Percentiles rank a stretch among this genome's conserved stretches.
Conservation (phyloP, 2,113 vertebrate species). For the Python bivittatus region DNA sequence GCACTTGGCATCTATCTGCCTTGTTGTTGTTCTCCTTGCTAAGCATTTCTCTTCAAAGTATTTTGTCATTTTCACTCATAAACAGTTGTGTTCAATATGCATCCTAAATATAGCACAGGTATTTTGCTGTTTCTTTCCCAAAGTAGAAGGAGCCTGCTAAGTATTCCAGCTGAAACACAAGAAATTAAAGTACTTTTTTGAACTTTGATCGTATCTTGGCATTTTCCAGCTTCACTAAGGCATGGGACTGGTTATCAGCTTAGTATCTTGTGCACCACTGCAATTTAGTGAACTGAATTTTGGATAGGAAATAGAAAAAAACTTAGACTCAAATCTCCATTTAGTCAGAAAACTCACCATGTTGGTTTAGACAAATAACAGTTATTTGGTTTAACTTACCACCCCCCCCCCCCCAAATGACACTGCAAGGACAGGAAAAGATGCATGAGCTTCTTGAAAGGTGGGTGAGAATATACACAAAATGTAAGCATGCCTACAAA, state of each 20-base stretch:
- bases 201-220: background rate
- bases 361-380: background rate
- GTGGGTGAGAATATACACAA: too few species aligned
- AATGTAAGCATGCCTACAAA: too few species aligned
- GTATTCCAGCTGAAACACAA: background rate
- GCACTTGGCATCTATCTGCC: background rate
- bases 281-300: background rate
- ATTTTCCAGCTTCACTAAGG: background rate
- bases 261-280: background rate
- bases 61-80: background rate
- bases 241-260: background rate
- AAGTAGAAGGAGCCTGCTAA: background rate
- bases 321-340: background rate
- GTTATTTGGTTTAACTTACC: background rate
- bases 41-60: background rate
- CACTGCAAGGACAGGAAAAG: background rate
- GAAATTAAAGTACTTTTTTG: slow-evolving; percentile 1
- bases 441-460: background rate
- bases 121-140: background rate
- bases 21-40: background rate
- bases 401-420: too few species aligned
- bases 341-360: background rate
- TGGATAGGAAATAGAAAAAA: background rate
- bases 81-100: background rate
- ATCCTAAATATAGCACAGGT: slow-evolving; percentile 14